Evolutionary conservation across 2,888 invertebrate species (phyloP).

Genomic region (Monochamus alternatus): DNA sequence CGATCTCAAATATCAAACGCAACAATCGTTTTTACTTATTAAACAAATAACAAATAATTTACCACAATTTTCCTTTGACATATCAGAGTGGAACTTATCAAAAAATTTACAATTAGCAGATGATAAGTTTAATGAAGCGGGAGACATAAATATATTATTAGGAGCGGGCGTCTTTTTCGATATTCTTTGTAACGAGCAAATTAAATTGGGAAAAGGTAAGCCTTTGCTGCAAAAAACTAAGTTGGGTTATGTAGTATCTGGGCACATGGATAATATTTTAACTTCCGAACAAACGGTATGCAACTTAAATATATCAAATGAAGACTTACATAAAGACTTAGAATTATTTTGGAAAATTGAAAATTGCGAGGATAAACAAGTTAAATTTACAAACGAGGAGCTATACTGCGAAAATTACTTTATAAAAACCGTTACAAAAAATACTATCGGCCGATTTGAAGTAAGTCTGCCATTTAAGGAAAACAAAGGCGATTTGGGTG

Average conservation of each 20-base stretch:
- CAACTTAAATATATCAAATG: too few species aligned
- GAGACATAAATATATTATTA: neutral
- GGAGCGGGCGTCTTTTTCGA: neutral
- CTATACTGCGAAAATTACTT: too few species aligned
- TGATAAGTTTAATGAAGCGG: neutral
- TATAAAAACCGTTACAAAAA: too few species aligned
- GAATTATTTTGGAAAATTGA: too few species aligned
- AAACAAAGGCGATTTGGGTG: too few species aligned
- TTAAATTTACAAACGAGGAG: too few species aligned
- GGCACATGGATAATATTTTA: neutral
- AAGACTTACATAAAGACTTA: too few species aligned
- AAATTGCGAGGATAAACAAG: too few species aligned
- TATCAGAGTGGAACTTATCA: neutral
- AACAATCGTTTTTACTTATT: neutral
- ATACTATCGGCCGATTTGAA: too few species aligned
- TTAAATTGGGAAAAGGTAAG: neutral
- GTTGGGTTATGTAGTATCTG: neutral
- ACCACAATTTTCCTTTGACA: neutral
- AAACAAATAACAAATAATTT: constrained; percentile 1
- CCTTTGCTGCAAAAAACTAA: constrained; percentile 2
- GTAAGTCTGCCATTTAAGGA: too few species aligned
- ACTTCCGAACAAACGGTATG: too few species aligned
- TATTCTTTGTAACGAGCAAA: neutral
- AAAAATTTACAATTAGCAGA: neutral
- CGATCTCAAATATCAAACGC: neutral